A percentile compares a stretch with the other conserved stretches of the same genome.
phyloP scores from a whole-genome alignment of 2,797 vertebrate genomes.

The Helarctos malayanus region DNA sequence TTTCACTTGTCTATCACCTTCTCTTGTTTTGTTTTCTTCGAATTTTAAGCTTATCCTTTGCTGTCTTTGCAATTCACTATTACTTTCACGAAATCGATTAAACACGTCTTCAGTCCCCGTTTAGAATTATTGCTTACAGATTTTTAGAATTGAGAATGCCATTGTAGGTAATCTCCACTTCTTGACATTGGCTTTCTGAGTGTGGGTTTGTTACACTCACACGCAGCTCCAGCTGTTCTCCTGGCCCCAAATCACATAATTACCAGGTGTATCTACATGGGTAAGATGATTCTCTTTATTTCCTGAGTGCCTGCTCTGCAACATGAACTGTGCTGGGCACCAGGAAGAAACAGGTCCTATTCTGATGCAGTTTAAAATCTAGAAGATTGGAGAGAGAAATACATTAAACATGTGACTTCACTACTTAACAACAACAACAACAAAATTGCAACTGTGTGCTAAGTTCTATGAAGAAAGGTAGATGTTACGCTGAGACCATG shows the following conservation, averaged over 20 bases:
- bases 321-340: not conserved
- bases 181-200: not conserved
- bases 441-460: not conserved
- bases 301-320: not conserved
- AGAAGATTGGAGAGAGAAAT: not conserved
- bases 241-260: not conserved
- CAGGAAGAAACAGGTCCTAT: not conserved
- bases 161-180: not conserved
- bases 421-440: not conserved
- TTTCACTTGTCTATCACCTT: not conserved
- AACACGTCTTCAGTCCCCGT: not conserved
- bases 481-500: not conserved
- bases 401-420: not conserved
- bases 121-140: not conserved
- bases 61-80: not conserved
- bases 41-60: not conserved
- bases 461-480: not conserved
- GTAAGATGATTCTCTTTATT: not conserved
- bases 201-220: not conserved
- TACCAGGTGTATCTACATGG: not conserved
- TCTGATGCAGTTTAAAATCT: not conserved
- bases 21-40: not conserved
- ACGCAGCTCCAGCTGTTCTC: not conserved
- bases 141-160: not conserved
- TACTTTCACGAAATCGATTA: conserved; percentile 29